phyloP scores from a whole-genome alignment of 2,113 vertebrate genomes.

The Callionymus lyra region DNA sequence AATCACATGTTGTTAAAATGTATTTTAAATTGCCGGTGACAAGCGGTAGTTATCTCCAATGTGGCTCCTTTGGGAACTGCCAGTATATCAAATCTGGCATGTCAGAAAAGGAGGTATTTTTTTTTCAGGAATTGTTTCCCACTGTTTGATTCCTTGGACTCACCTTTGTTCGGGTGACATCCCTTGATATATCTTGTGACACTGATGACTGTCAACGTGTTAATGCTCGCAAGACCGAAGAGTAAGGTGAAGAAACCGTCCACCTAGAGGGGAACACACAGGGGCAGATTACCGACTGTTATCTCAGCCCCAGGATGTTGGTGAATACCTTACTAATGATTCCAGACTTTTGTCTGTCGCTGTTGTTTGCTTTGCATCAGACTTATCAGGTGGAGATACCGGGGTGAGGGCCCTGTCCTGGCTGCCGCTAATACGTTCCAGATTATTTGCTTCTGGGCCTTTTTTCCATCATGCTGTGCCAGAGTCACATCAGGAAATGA shows the following conservation, averaged over 20 bases:
- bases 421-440: constrained; percentile 4
- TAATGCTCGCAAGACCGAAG: constrained; percentile 82
- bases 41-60: constrained; percentile 28
- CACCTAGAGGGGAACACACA: constrained; percentile 57
- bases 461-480: constrained; percentile 2
- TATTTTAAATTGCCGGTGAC: constrained; percentile 30
- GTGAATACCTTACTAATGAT: not conserved
- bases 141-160: constrained; percentile 12
- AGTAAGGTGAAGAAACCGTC: constrained; percentile 83
- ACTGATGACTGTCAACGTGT: constrained; percentile 83
- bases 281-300: not conserved
- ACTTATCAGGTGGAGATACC: constrained; percentile 21
- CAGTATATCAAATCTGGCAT: constrained; percentile 25
- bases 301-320: not conserved
- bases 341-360: constrained; percentile 9
- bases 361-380: constrained; percentile 8
- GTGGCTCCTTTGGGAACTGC: constrained; percentile 24
- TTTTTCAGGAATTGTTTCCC: not conserved
- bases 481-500: constrained; percentile 2
- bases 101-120: constrained; percentile 1
- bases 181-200: constrained; percentile 80
- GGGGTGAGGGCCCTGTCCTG: constrained; percentile 12
- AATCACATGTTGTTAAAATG: constrained; percentile 39
- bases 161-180: constrained; percentile 75
- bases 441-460: constrained; percentile 3